Percentiles rank a stretch among this genome's conserved stretches.
Conservation (phyloP, 2,797 vertebrate species). For the Yasuhikotakia modesta region DNA sequence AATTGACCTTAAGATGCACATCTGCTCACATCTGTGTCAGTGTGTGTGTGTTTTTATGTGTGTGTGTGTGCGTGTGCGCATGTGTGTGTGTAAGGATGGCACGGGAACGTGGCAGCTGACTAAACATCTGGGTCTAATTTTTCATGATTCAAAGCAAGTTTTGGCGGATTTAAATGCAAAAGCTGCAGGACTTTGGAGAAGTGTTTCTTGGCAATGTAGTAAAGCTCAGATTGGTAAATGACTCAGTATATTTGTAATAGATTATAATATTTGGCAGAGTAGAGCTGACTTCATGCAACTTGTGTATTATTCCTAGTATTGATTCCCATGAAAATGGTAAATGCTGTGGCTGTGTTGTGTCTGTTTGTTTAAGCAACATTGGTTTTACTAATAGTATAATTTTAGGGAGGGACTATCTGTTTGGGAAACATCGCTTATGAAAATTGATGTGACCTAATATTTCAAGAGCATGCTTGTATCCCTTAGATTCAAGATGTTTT, state of each 20-base stretch:
- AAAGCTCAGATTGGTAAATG: not conserved
- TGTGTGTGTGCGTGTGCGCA: not conserved
- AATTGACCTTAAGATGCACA: slow-evolving; percentile 12
- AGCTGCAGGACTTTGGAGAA: not conserved
- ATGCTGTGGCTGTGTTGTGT: not conserved
- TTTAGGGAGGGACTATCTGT: not conserved
- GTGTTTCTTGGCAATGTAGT: not conserved
- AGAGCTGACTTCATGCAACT: not conserved
- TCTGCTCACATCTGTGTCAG: not conserved
- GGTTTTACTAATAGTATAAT: not conserved
- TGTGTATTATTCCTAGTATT: not conserved
- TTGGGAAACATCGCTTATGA: not conserved
- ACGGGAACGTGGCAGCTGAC: slow-evolving; percentile 18
- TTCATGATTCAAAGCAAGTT: slow-evolving; percentile 2
- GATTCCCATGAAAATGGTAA: not conserved
- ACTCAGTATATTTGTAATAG: too few species aligned
- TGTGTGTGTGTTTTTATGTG: slow-evolving; percentile 6
- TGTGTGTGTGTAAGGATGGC: slow-evolving; percentile 3
- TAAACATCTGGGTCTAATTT: slow-evolving; percentile 26
- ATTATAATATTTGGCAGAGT: not conserved
- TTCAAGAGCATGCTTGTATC: not conserved
- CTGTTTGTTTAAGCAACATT: not conserved
- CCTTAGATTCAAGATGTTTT: not conserved
- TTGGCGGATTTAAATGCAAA: not conserved
- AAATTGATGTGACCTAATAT: not conserved